Base-by-base conservation (phyloP, 1,140 invertebrate genomes). In the Leptinotarsa lineolata region DNA sequence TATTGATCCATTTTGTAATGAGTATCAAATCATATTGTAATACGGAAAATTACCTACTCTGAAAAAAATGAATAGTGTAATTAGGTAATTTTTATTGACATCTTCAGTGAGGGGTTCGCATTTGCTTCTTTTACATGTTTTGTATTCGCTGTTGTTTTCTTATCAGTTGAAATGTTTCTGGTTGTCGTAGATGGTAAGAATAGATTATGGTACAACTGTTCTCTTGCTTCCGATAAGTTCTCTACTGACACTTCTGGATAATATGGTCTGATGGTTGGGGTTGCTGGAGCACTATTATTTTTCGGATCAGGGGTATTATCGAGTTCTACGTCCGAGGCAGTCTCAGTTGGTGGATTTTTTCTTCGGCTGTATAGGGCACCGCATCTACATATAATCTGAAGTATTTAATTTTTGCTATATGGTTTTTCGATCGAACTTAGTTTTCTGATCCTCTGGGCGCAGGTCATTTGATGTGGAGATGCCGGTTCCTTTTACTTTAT, bases 321-420 rank as follows among this genome's bases (percentile, higher is more conserved):
- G 13, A 63, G 60, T 18, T 63, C 60, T 18, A 24, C 6, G 22
- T 63, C 60, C 13, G n/a, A 21, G n/a, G 5, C 22, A 63, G 18
- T 6, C 3, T 20, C 60, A 63, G 59, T 60, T 46, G 45, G 5
- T 60, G 59, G 59, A 60, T 60, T 60, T n/a, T 60, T 60, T 60
- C 16, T 21, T 60, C 59, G 6, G 59, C 59, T 60, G 59, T 60
- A 21, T 60, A 60, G 5, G 59, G 59, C n/a, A 60, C 59, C 21
- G 59, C 16, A 60, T 60, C n/a, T n/a, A 60, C 59, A 60, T n/a
- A n/a, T n/a, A n/a, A n/a, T n/a, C n/a, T n/a, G n/a, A n/a, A n/a
- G n/a, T n/a, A n/a, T n/a, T n/a, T n/a, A n/a, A n/a, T n/a, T n/a
- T n/a, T n/a, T n/a, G n/a, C n/a, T n/a, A n/a, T n/a, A n/a, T n/a